Evolutionary conservation across 2,888 invertebrate species (phyloP), one percentile per base, ranked within the genome.

Genomic region (Tachina fera): DNA sequence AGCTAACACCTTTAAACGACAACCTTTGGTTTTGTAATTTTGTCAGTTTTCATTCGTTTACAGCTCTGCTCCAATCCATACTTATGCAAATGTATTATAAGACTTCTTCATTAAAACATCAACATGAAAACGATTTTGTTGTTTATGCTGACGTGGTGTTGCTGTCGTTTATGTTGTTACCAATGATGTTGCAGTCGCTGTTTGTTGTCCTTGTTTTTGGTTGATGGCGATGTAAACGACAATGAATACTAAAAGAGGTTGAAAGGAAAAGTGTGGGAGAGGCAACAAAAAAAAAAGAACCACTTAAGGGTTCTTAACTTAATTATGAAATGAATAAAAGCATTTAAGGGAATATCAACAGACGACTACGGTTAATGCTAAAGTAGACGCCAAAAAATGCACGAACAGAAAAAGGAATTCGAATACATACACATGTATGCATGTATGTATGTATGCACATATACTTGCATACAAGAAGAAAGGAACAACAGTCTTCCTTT

Each of bases 251-350:
- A 13, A 58, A 71, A 77, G 53, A 53, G 65, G 82, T 70, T 75
- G 75, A 83, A 79, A 86, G 79, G 76, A 79, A 86, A 86, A 83
- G 75, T 83, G 76, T 76, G 83, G 53, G 39, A 53, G 49, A 60
- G n/a, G 45, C 9, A 58, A 81, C 75, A 58, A 31, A 31, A 31
- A 31, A 31, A 49, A 81, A 84, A 75, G 67, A 68, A 83, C 79
- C 86, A 86, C 86, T 86, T 86, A 86, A 86, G 86, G 86, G 86
- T 86, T 86, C 86, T 86, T 86, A 86, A 86, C 86, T 90, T 89
- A 89, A 90, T 90, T 87, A 88, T 88, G 70, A 76, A 74, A 86
- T 87, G 88, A 85, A 85, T 61, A 80, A 75, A 81, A 76, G 63
- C 80, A 79, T 83, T 82, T 84, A 84, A 78, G 85, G 82, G 84